Percentiles rank a stretch among this genome's conserved stretches.
These are phyloP conservation scores for Festucalex cinctus DNA, from an alignment of 2,113 vertebrate species.

Conservation along the genomic window DNA sequence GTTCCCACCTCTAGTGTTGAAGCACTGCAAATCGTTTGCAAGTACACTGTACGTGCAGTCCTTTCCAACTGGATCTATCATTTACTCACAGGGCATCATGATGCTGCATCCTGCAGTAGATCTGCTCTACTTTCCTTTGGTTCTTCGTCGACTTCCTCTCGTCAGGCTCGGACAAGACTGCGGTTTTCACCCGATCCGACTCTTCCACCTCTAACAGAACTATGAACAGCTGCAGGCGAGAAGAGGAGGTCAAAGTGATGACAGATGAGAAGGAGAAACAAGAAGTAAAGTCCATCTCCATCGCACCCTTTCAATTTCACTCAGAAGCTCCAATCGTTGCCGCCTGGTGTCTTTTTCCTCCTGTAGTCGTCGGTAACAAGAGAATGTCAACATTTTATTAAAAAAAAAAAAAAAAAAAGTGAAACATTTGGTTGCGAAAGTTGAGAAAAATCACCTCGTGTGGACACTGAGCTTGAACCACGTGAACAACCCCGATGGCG, in stretches of 20 bases:
- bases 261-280: neutral
- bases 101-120: conserved; percentile 72
- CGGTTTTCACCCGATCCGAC: conserved; percentile 62
- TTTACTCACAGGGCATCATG: conserved; percentile 56
- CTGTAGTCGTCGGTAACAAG: conserved; percentile 23
- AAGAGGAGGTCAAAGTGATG: neutral
- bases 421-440: neutral
- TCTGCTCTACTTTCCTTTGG: conserved; percentile 74
- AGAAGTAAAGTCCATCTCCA: neutral
- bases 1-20: too few relatives aligned
- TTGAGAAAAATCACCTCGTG: conserved; percentile 73
- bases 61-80: too few relatives aligned
- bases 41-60: neutral
- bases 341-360: conserved; percentile 75
- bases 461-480: conserved; percentile 73
- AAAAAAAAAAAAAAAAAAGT: neutral
- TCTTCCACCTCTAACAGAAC: conserved; percentile 85
- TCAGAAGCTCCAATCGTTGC: conserved; percentile 78
- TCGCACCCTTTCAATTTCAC: conserved; percentile 84
- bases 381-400: neutral
- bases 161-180: conserved; percentile 57
- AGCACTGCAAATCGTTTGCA: neutral
- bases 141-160: conserved; percentile 54
- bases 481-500: conserved; percentile 87
- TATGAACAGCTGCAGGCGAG: conserved; percentile 76